Evolutionary conservation across 2,888 invertebrate species (phyloP).

Genomic region (Oeneis ivallda): DNA sequence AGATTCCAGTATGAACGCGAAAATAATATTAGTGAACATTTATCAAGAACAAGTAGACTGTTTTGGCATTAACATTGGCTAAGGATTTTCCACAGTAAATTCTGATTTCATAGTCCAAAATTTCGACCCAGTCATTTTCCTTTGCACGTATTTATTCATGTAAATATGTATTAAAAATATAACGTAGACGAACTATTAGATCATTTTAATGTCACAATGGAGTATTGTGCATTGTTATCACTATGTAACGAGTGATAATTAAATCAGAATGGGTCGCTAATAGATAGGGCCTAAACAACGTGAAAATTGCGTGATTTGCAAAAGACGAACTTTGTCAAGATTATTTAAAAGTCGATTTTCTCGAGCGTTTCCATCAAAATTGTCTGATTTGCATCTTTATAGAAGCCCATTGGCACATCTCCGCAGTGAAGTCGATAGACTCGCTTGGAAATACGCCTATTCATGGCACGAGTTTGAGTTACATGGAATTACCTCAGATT

Average conservation of each 20-base stretch:
- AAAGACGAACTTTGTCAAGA: not conserved
- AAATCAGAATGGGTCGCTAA: not conserved
- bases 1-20: not conserved
- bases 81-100: not conserved
- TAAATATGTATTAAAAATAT: not conserved
- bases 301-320: not conserved
- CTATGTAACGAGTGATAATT: not conserved
- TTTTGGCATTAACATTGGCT: not conserved
- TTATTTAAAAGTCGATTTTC: not conserved
- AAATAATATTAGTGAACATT: not conserved
- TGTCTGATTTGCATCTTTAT: constrained; percentile 14
- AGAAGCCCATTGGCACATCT: constrained; percentile 10
- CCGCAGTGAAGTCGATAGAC: constrained; percentile 9
- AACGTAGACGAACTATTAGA: not conserved
- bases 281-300: not conserved
- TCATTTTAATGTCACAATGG: not conserved
- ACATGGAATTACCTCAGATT: not conserved
- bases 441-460: constrained; percentile 11
- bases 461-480: not conserved
- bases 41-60: not conserved
- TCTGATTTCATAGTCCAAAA: not conserved
- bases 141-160: not conserved
- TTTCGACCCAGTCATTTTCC: not conserved
- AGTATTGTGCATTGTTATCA: not conserved
- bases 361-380: not conserved